These are phyloP conservation scores for Spodoptera litura DNA, from an alignment of 1,140 invertebrate genomes.

Conservation along the genomic window DNA sequence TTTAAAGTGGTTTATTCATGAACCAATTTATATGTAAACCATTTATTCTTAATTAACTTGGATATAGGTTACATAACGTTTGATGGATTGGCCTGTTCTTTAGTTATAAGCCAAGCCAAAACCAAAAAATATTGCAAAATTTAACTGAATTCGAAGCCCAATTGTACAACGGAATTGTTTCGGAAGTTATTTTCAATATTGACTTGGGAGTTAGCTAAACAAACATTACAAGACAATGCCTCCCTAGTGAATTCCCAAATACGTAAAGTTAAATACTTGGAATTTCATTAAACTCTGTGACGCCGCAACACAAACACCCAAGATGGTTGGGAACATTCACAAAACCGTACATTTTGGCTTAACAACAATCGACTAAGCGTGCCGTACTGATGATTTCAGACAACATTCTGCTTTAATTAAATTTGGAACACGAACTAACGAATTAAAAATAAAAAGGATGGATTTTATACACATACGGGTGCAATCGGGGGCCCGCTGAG, in stretches of 20 bases:
- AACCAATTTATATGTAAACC: too few species aligned
- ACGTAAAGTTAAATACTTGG: constrained; percentile 55
- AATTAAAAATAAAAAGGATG: constrained; percentile 16
- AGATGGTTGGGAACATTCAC: constrained; percentile 54
- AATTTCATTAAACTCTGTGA: constrained; percentile 63
- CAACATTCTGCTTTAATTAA: constrained; percentile 11
- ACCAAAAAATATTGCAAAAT: too few species aligned
- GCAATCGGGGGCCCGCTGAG: constrained; percentile 67
- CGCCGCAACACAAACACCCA: constrained; percentile 55
- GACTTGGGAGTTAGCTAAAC: constrained; percentile 26
- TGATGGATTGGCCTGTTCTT: too few species aligned
- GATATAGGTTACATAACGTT: too few species aligned
- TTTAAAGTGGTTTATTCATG: too few species aligned
- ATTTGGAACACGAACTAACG: not conserved
- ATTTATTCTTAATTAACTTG: too few species aligned
- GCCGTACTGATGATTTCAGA: not conserved
- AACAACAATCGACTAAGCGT: constrained; percentile 45
- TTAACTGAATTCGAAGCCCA: too few species aligned
- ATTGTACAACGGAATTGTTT: not conserved
- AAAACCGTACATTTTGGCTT: constrained; percentile 51
- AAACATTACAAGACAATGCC: constrained; percentile 48
- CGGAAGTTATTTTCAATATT: constrained; percentile 24
- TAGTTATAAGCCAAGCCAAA: too few species aligned
- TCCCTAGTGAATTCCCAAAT: constrained; percentile 49
- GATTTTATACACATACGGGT: constrained; percentile 52